A percentile compares a stretch with the other conserved stretches of the same genome.
These are phyloP conservation scores for Poecile atricapillus DNA, from an alignment of 2,113 vertebrate genomes.

Conservation along the genomic window DNA sequence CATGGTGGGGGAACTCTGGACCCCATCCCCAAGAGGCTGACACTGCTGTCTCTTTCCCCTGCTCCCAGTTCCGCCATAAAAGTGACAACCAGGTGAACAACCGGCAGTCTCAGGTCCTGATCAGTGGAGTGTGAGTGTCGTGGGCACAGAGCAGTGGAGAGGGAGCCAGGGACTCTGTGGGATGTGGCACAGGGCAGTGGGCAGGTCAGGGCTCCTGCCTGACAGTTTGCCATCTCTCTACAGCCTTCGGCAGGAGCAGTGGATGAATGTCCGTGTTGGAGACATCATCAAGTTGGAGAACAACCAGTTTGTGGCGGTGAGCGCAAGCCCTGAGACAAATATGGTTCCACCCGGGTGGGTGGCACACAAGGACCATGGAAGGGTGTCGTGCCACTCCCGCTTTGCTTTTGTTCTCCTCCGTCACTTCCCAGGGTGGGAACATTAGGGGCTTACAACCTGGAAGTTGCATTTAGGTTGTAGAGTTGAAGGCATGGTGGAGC, in stretches of 20 bases:
- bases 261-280: constrained; percentile 94
- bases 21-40: not conserved
- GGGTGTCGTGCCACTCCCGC: fast-evolving
- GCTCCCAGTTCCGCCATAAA: constrained; percentile 89
- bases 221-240: not conserved
- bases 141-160: not conserved
- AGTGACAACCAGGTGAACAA: constrained; percentile 98
- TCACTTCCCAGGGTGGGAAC: not conserved
- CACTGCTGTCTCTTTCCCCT: not conserved
- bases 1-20: fast-evolving
- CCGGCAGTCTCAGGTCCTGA: constrained; percentile 94
- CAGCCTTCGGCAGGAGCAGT: constrained; percentile 89
- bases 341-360: not conserved
- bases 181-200: fast-evolving
- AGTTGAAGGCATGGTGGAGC: not conserved
- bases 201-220: not conserved
- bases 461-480: not conserved
- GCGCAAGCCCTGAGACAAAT: not conserved
- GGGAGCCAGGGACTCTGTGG: fast-evolving
- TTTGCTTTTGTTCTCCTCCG: not conserved
- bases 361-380: too few relatives aligned
- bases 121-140: constrained; percentile 85
- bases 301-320: constrained; percentile 94
- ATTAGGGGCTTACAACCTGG: not conserved
- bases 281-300: constrained; percentile 96